Percentiles rank a stretch among this genome's conserved stretches.
These are phyloP conservation scores for Columba guinea DNA, from an alignment of 2,797 vertebrate species.

Conservation along the genomic window DNA sequence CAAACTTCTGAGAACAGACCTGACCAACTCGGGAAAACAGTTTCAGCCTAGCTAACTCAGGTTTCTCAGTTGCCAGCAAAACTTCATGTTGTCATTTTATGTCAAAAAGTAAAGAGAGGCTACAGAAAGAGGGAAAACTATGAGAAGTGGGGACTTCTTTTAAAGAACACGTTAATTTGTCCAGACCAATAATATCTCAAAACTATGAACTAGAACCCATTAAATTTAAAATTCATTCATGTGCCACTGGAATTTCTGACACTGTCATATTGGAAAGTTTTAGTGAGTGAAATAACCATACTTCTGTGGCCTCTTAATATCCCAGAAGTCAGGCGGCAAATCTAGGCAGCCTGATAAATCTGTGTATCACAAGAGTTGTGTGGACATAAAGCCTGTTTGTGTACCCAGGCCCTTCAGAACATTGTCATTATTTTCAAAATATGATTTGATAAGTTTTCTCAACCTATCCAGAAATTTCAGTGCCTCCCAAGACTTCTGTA, in stretches of 20 bases:
- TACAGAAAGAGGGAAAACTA: neutral
- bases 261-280: neutral
- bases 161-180: neutral
- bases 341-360: neutral
- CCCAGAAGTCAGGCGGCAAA: neutral
- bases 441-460: neutral
- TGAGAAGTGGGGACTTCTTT: neutral
- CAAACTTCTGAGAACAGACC: neutral
- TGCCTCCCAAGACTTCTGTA: neutral
- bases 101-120: neutral
- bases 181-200: neutral
- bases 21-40: neutral
- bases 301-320: neutral
- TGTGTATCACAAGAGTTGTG: neutral
- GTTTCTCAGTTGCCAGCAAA: neutral
- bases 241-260: neutral
- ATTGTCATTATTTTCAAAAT: neutral
- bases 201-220: neutral
- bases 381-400: neutral
- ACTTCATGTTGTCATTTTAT: neutral
- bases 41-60: neutral
- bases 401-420: neutral
- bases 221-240: neutral
- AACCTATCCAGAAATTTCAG: neutral
- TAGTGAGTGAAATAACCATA: neutral